Conservation (phyloP, 92 coral and sea anemone genomes). For the Actinernus sp. region DNA sequence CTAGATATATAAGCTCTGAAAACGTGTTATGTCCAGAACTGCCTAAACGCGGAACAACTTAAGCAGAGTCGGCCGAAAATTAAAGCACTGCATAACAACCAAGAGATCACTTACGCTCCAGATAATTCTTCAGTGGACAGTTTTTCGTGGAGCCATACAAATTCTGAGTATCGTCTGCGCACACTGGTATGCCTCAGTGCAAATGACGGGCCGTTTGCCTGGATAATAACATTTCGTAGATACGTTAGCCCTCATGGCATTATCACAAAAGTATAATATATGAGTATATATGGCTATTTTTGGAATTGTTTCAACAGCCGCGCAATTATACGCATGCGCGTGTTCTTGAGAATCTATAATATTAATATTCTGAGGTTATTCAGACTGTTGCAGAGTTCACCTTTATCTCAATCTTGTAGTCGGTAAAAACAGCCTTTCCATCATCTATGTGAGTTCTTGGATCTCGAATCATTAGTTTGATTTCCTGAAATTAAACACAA, state of each 20-base stretch:
- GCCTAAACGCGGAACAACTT: no score
- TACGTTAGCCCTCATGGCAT: no score
- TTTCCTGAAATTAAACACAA: not conserved
- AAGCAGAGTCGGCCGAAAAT: no score
- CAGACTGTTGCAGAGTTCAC: not conserved
- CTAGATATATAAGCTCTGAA: no score
- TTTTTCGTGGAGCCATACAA: conserved; percentile 67
- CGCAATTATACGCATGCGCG: not conserved
- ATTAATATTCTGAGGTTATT: not conserved
- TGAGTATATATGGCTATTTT: no score
- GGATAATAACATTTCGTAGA: no score
- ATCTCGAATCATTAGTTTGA: conserved; percentile 7
- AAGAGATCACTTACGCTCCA: conserved; percentile 1
- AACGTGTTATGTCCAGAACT: no score
- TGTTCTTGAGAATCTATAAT: not conserved
- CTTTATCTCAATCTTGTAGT: conserved; percentile 28
- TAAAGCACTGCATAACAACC: no score
- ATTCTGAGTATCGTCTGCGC: conserved; percentile 76
- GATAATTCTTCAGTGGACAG: conserved; percentile 23
- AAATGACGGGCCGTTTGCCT: conserved; percentile 58
- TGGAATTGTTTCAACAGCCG: not conserved
- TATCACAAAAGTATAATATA: no score
- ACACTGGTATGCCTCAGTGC: conserved; percentile 66
- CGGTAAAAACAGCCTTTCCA: conserved; percentile 17
- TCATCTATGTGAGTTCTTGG: conserved; percentile 18